These are phyloP conservation scores for Tenthredo scrophulariae DNA, from an alignment of 2,888 invertebrate genomes.

Conservation along the genomic window DNA sequence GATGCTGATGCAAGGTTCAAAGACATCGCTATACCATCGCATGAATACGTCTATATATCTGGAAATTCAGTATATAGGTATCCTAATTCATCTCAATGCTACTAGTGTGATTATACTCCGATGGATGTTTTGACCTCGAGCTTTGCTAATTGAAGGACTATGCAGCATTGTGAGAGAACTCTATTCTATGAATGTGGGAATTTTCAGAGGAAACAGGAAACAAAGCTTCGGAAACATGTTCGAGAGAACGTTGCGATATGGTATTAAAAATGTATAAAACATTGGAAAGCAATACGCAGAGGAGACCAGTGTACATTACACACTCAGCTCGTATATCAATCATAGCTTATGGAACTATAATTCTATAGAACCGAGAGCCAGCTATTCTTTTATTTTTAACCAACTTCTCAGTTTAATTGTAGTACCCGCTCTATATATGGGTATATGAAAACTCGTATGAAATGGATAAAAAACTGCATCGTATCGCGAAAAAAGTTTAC, in stretches of 20 bases:
- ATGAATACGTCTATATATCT: background rate
- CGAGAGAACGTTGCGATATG: background rate
- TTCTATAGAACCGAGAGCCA: background rate
- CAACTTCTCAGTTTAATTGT: background rate
- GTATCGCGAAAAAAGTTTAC: background rate
- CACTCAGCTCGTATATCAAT: background rate
- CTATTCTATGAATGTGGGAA: background rate
- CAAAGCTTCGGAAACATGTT: background rate
- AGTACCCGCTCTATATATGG: background rate
- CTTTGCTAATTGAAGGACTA: background rate
- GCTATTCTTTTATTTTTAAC: background rate
- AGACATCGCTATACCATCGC: background rate
- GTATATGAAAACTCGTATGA: background rate
- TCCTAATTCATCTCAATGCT: background rate
- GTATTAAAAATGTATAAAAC: background rate
- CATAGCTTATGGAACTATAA: background rate
- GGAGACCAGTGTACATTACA: background rate
- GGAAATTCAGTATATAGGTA: background rate
- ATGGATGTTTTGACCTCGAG: background rate
- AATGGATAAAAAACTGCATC: background rate
- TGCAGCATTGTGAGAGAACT: background rate
- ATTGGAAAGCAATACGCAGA: background rate
- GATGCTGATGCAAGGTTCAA: background rate
- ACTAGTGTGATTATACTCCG: background rate
- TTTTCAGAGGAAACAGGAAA: background rate